Evolutionary conservation across 2,888 invertebrate genomes (phyloP).

Genomic region (Chalcis sispes): DNA sequence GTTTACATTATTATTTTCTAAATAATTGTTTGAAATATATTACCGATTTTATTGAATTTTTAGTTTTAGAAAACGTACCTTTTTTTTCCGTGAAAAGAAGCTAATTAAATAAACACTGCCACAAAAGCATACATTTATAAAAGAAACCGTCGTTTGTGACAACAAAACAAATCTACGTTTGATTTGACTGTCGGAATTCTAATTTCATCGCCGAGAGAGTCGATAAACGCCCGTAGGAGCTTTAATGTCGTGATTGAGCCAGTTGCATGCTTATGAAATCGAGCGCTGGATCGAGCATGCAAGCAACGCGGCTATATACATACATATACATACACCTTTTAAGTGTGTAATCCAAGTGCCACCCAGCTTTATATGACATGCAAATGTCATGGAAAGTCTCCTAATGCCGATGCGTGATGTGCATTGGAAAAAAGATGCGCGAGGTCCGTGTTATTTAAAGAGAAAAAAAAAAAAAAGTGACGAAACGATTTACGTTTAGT

Average conservation of each 20-base stretch:
- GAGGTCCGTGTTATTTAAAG: not conserved
- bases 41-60: no score
- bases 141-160: no score
- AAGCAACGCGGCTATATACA: not conserved
- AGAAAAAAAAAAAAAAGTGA: not conserved
- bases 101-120: no score
- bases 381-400: constrained; percentile 62
- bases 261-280: constrained; percentile 62
- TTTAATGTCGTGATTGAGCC: constrained; percentile 68
- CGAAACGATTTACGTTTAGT: no score
- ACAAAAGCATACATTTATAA: no score
- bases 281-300: constrained; percentile 34
- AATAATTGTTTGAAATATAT: no score
- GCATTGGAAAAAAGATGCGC: constrained; percentile 27
- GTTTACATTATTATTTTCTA: no score
- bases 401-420: constrained; percentile 59
- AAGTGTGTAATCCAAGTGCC: constrained; percentile 42
- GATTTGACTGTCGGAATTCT: constrained; percentile 40
- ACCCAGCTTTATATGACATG: constrained; percentile 53
- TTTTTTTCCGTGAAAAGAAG: no score
- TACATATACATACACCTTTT: not conserved
- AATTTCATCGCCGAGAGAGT: constrained; percentile 31
- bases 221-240: constrained; percentile 63
- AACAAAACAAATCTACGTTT: no score
- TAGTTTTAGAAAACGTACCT: no score